Base-by-base conservation (phyloP, 2,888 invertebrate species). In the Oxyscelio sp. region DNA sequence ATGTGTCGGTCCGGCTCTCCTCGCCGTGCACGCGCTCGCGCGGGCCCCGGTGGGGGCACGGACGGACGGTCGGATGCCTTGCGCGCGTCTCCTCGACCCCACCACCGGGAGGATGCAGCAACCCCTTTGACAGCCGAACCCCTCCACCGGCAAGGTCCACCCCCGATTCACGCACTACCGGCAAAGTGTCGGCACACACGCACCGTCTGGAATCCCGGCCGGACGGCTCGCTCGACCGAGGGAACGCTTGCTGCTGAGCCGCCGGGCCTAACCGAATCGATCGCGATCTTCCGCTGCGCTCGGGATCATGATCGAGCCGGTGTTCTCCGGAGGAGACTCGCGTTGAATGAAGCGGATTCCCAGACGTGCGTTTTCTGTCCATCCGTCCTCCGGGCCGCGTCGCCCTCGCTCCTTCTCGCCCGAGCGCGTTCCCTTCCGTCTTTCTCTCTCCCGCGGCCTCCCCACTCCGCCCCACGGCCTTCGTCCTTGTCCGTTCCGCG, bases 281-380 rank as follows among this genome's bases (percentile, higher is more conserved):
- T 50, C 22, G 21, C 22, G 50, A 50, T 22, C 24, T 22, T 52
- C 52, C 24, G 22, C n/a, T 24, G 15, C 52, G 71, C 34, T 40
- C 68, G 15, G n/a, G 27, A 40, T 58, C 58, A 21, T 58, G 15
- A 11, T 58, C 75, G 68, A 83, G 68, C 85, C 68, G 59, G 13
- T 85, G 88, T 87, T 75, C 85, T 61, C 85, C 78, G 87, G 77
- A 71, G 85, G 80, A 83, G 88, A 88, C 87, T 88, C 87, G 79
- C 88, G 87, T 85, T 87, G 87, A 88, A 87, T 87, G 88, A 85
- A 38, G 34, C 52, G 50, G 52, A 52, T 52, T 50, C 48, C 59
- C 21, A 38, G 34, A 34, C 34, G 45, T 45, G 45, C 19, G 45
- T 45, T 19, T 50, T 50, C 50, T 19, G 4, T 50, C 50, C 50